A percentile compares a stretch with the other conserved stretches of the same genome.
Evolutionary conservation across 2,113 vertebrate species (phyloP).

Genomic region (Silurus meridionalis): DNA sequence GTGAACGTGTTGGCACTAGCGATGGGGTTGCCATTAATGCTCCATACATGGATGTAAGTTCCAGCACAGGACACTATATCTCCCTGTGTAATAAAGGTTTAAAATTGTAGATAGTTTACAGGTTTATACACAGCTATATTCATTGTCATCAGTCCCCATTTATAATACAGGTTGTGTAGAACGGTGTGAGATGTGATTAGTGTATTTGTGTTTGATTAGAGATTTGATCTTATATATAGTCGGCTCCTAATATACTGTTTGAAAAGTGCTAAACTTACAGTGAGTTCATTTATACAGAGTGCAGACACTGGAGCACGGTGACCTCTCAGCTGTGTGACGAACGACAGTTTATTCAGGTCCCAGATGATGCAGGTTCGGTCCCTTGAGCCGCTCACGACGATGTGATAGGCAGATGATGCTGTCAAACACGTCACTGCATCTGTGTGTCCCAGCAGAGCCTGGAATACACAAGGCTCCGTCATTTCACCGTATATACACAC

Average conservation of each 20-base stretch:
- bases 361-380: conserved; percentile 98
- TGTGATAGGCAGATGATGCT: conserved; percentile 90
- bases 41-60: conserved; percentile 95
- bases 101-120: neutral
- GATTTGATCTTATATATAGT: neutral
- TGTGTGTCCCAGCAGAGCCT: conserved; percentile 95
- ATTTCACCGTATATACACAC: neutral
- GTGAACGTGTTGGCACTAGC: conserved; percentile 97
- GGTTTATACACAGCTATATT: no score
- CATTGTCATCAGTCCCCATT: neutral
- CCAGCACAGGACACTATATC: conserved; percentile 95
- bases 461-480: neutral
- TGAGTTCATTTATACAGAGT: conserved; percentile 96
- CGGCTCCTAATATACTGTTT: neutral
- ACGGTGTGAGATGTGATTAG: neutral
- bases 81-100: conserved; percentile 71
- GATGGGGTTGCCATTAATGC: conserved; percentile 94
- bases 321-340: conserved; percentile 92
- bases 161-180: neutral
- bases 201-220: no score
- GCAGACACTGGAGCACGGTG: conserved; percentile 93
- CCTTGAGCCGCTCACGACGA: conserved; percentile 92
- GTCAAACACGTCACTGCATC: conserved; percentile 92
- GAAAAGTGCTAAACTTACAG: conserved; percentile 71
- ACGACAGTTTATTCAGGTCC: conserved; percentile 96